phyloP scores from a whole-genome alignment of 1,140 invertebrate species.

The Pseudomyrmex sp. region DNA sequence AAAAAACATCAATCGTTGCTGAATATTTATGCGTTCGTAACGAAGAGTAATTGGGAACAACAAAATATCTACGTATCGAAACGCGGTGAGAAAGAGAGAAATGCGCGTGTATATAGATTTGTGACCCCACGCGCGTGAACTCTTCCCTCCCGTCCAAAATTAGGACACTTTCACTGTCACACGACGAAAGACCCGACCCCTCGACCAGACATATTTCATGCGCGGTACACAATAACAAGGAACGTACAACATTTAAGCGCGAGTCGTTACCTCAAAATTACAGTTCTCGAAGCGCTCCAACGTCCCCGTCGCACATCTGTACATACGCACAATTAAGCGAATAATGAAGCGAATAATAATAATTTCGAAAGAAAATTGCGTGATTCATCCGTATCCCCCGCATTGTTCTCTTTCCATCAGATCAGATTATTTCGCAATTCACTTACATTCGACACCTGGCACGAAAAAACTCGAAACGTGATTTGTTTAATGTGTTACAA shows the following conservation, averaged over 20 bases:
- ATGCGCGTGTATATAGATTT: conserved; percentile 25
- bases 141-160: conserved; percentile 58
- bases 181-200: conserved; percentile 57
- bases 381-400: background rate
- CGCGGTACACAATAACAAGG: conserved; percentile 46
- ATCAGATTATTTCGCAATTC: too few relatives aligned
- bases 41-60: background rate
- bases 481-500: too few relatives aligned
- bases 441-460: too few relatives aligned
- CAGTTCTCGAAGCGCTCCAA: background rate
- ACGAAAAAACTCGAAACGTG: too few relatives aligned
- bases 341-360: conserved; percentile 17
- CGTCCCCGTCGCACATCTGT: conserved; percentile 37
- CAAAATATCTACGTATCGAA: conserved; percentile 22
- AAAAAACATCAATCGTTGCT: too few relatives aligned
- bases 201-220: conserved; percentile 62
- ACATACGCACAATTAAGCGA: conserved; percentile 34
- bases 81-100: conserved; percentile 15
- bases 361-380: conserved; percentile 29
- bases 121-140: conserved; percentile 48
- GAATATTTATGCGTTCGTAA: conserved; percentile 11
- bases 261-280: conserved; percentile 63
- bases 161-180: conserved; percentile 74
- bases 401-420: background rate
- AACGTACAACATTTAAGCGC: conserved; percentile 32